These are phyloP conservation scores for Lineus longissimus DNA, from an alignment of 1,140 invertebrate genomes.

Conservation along the genomic window DNA sequence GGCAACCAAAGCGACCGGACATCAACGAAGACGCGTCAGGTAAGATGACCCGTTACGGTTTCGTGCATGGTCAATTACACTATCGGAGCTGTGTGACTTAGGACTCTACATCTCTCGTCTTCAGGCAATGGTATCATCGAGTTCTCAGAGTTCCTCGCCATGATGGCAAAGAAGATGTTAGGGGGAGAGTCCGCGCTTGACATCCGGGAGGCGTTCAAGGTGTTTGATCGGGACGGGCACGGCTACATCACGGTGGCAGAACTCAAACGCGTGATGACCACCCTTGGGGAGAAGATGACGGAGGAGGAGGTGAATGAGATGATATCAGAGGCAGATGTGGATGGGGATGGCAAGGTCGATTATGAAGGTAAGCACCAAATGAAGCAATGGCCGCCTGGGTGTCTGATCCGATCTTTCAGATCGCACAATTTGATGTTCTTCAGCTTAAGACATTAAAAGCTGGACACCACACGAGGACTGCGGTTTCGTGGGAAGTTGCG, in stretches of 20 bases:
- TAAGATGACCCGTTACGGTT: too few species aligned
- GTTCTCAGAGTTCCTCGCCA: conserved; percentile 96
- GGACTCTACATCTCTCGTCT: background rate
- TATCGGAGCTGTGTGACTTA: too few species aligned
- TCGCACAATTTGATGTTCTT: too few species aligned
- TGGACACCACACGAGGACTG: too few species aligned
- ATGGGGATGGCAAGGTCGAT: conserved; percentile 63
- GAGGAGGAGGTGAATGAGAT: conserved; percentile 88
- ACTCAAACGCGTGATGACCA: background rate
- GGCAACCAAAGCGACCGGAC: too few species aligned
- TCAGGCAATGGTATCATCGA: conserved; percentile 95
- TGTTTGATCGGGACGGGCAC: conserved; percentile 9
- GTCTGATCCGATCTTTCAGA: too few species aligned
- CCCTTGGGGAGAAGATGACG: conserved; percentile 67
- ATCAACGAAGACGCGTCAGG: too few species aligned
- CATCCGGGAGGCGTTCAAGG: conserved; percentile 9
- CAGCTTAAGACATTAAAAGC: too few species aligned
- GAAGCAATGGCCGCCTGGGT: too few species aligned
- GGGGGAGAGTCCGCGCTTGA: conserved; percentile 97
- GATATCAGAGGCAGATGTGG: conserved; percentile 84
- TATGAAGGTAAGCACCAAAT: conserved; percentile 23
- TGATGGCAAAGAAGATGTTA: conserved; percentile 87
- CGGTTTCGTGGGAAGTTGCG: too few species aligned
- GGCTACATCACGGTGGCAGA: conserved; percentile 6
- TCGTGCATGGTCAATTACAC: too few species aligned